A percentile compares a stretch with the other conserved stretches of the same genome.
Evolutionary conservation across 2,888 invertebrate genomes (phyloP).

Genomic region (Idaea biselata): DNA sequence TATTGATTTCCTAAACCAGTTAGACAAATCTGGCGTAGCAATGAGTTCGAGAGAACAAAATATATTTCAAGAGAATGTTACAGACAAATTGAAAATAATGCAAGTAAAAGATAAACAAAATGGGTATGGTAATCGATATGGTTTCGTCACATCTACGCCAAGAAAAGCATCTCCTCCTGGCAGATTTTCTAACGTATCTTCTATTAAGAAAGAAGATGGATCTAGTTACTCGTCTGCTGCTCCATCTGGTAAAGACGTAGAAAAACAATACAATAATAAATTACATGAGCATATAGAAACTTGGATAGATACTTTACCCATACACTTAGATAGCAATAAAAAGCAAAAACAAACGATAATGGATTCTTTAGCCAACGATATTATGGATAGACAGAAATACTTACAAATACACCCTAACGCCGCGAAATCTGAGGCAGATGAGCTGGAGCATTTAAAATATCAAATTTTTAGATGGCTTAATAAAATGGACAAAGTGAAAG

Average conservation of each 20-base stretch:
- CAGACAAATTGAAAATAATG: not conserved
- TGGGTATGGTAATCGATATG: not conserved
- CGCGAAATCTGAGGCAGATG: slow-evolving; percentile 37
- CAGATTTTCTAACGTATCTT: not conserved
- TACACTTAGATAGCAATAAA: slow-evolving; percentile 30
- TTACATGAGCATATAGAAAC: slow-evolving; percentile 1
- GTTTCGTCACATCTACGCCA: not conserved
- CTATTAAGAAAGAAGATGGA: not conserved
- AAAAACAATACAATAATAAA: slow-evolving; percentile 11
- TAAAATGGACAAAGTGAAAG: slow-evolving; percentile 47
- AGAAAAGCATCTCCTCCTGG: not conserved
- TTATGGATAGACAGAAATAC: slow-evolving; percentile 58
- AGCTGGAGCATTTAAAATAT: slow-evolving; percentile 59
- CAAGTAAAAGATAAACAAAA: not conserved
- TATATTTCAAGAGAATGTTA: not conserved
- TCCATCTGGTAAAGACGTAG: not conserved
- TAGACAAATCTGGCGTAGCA: slow-evolving; percentile 20
- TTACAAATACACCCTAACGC: slow-evolving; percentile 43
- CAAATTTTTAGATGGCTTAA: slow-evolving; percentile 65
- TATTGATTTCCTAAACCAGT: slow-evolving; percentile 11
- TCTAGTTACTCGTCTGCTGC: not conserved
- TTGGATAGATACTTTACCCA: not conserved
- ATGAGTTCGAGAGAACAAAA: not conserved
- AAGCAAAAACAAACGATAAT: slow-evolving; percentile 40
- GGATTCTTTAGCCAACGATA: slow-evolving; percentile 55